Evolutionary conservation across 2,888 invertebrate genomes (phyloP), one percentile per base, ranked within the genome.

Genomic region (Athalia cordata): DNA sequence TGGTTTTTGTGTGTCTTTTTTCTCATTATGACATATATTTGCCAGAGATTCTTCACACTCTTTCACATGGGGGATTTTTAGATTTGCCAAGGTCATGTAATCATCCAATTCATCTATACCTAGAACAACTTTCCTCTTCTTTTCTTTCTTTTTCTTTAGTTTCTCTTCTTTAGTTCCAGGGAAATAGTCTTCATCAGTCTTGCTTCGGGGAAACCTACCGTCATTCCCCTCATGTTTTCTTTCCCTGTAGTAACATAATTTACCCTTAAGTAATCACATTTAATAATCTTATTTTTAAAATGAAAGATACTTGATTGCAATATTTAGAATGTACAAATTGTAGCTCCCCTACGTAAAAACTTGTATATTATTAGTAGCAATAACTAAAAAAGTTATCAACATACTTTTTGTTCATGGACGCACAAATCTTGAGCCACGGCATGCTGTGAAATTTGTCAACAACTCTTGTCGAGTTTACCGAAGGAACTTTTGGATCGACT

Each of bases 371-470:
- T 29, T 29, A 29, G 29, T 29, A 29, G 29, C 29, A 29, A 29
- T 29, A 29, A 29, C 29, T 29, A 29, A 29, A 29, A 29, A 29
- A 29, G 0, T 29, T 29, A 2, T 15, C 5, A 80, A 80, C 82
- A 13, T 81, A 83, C 83, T 77, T 43, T 67, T 43, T 7, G 1
- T 49, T 3, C 8, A 45, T n/a, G n/a, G 77, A 7, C 4, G 52
- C 45, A 80, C 47, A 79, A 82, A 50, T 8, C 13, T 85, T 86
- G 76, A 87, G 83, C 87, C 87, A 87, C 64, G 81, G 79, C 87
- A 87, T 85, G 62, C 78, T 82, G 79, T 84, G 84, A 50, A 87
- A 72, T 78, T 84, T 85, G 78, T 74, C 79, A 67, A 86, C 79
- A 4, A 72, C 8, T 13, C 15, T 72, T n/a, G 47, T 59, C 8